A percentile compares a stretch with the other conserved stretches of the same genome.
Conservation (phyloP, 2,888 invertebrate genomes). For the Mimas tiliae region DNA sequence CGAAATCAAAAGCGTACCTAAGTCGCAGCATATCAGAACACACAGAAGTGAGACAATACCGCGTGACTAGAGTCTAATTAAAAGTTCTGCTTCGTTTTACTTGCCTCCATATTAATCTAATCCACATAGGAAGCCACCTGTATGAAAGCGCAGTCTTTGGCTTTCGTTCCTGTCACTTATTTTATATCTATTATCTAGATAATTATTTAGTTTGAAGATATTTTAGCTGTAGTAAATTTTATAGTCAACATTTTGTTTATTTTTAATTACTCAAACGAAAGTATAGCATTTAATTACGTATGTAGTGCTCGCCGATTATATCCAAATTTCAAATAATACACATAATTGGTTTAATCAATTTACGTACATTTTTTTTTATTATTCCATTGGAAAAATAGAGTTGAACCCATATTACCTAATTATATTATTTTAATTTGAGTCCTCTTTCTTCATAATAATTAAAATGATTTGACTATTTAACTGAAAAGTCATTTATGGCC, state of each 20-base stretch:
- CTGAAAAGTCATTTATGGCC: too few species aligned
- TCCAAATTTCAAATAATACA: conserved; percentile 2
- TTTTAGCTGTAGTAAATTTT: conserved; percentile 27
- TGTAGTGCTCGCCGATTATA: neutral
- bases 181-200: too few species aligned
- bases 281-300: conserved; percentile 2
- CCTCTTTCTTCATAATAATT: too few species aligned
- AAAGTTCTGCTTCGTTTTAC: conserved; percentile 42
- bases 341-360: neutral
- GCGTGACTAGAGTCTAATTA: conserved; percentile 52
- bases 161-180: conserved; percentile 2
- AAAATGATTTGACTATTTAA: too few species aligned
- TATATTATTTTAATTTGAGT: too few species aligned
- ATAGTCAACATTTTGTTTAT: conserved; percentile 26
- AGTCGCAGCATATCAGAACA: conserved; percentile 1
- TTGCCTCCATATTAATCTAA: conserved; percentile 31
- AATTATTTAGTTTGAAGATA: conserved; percentile 26
- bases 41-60: conserved; percentile 42
- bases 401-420: too few species aligned
- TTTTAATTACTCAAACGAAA: conserved; percentile 25
- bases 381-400: too few species aligned
- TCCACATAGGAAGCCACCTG: neutral
- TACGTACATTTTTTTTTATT: neutral
- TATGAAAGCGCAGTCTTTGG: conserved; percentile 8
- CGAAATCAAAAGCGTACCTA: conserved; percentile 36